Evolutionary conservation across 2,113 vertebrate genomes (phyloP).

Genomic region (Pedetes capensis): DNA sequence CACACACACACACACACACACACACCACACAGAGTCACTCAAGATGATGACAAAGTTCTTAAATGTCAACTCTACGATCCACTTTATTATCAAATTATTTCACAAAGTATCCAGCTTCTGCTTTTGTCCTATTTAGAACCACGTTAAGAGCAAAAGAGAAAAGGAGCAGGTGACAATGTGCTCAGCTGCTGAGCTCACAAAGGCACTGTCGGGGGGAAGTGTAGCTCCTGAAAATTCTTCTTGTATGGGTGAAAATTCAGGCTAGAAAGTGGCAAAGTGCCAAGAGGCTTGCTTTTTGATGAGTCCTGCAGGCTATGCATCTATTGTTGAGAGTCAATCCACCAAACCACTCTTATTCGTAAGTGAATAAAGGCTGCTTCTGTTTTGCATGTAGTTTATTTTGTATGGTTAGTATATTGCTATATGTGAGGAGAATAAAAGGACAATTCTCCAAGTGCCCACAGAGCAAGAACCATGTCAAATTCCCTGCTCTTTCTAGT

Average conservation of each 20-base stretch:
- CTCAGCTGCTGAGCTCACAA: constrained; percentile 38
- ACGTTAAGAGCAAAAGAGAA: background rate
- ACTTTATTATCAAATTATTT: constrained; percentile 17
- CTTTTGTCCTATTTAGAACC: background rate
- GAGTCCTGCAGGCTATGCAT: background rate
- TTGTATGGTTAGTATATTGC: constrained; percentile 15
- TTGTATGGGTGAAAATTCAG: background rate
- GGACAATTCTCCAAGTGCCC: background rate
- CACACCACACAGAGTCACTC: background rate
- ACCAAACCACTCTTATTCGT: constrained; percentile 22
- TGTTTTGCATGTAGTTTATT: constrained; percentile 19
- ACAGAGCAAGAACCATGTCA: background rate
- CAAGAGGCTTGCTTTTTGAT: background rate
- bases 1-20: rapidly evolving
- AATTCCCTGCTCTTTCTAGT: constrained; percentile 2
- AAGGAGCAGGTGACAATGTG: background rate
- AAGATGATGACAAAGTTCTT: background rate
- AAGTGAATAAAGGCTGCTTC: constrained; percentile 29
- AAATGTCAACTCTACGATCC: background rate
- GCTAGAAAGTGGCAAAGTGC: background rate
- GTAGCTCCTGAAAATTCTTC: background rate
- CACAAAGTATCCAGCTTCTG: background rate
- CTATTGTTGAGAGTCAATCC: background rate
- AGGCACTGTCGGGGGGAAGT: background rate
- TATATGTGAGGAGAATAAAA: background rate